Evolutionary conservation across 2,113 vertebrate genomes (phyloP).

Genomic region (Salminus brasiliensis): DNA sequence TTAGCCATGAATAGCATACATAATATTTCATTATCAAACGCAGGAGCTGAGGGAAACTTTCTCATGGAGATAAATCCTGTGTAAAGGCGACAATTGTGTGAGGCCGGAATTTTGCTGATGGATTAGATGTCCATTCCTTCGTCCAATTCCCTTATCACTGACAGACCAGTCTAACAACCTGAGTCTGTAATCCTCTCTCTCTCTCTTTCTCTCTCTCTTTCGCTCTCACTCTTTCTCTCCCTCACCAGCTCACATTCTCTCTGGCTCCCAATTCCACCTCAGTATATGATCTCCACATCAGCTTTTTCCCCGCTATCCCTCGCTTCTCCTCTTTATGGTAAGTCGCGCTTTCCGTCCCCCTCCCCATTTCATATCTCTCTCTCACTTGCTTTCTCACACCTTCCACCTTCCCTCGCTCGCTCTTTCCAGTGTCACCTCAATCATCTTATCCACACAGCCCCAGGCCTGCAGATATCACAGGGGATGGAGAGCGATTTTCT

Average conservation of each 20-base stretch:
- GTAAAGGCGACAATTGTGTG: conserved; percentile 45
- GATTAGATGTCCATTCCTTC: conserved; percentile 52
- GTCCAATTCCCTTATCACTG: conserved; percentile 58
- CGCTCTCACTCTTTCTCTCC: conserved; percentile 9
- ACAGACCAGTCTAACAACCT: conserved; percentile 43
- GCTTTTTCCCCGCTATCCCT: conserved; percentile 31
- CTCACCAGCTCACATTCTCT: too few species aligned
- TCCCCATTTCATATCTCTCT: conserved; percentile 43
- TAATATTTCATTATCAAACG: conserved; percentile 44
- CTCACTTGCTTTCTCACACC: conserved; percentile 13
- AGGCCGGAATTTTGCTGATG: conserved; percentile 48
- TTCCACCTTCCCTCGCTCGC: conserved; percentile 31
- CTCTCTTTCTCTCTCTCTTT: conserved; percentile 35
- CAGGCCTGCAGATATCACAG: conserved; percentile 50
- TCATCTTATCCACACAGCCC: conserved; percentile 54
- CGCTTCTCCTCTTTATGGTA: conserved; percentile 29
- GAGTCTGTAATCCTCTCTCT: conserved; percentile 52
- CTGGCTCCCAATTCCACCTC: conserved; percentile 40
- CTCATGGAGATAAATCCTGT: conserved; percentile 37
- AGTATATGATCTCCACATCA: conserved; percentile 28
- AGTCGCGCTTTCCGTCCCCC: conserved; percentile 18
- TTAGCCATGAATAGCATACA: conserved; percentile 40
- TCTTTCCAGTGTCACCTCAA: conserved; percentile 46
- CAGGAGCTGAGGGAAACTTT: conserved; percentile 34
- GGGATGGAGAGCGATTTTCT: conserved; percentile 43